These are phyloP conservation scores for Disparrhopalites patrizii DNA, from an alignment of 2,888 invertebrate species.

Conservation along the genomic window DNA sequence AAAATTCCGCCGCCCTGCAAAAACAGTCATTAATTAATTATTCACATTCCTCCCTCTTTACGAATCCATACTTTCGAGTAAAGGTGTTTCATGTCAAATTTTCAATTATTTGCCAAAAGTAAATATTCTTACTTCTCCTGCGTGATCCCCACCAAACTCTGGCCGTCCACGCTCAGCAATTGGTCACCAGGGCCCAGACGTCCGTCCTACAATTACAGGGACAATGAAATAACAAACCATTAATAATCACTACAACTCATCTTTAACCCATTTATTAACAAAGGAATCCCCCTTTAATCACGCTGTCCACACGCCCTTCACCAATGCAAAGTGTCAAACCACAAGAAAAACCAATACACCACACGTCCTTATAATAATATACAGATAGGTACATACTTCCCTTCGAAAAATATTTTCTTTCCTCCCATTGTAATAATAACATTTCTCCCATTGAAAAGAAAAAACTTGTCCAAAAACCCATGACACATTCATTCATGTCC, in stretches of 20 bases:
- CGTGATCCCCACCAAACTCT: constrained; percentile 76
- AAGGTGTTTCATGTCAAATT: no score
- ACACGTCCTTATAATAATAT: not conserved
- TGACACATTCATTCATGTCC: no score
- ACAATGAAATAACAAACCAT: constrained; percentile 44
- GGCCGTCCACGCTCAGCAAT: constrained; percentile 91
- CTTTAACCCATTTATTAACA: constrained; percentile 5
- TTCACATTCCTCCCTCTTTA: no score
- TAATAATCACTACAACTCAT: constrained; percentile 9
- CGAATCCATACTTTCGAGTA: no score
- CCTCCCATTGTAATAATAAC: no score
- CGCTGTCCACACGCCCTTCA: no score
- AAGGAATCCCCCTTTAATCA: constrained; percentile 18
- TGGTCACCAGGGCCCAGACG: constrained; percentile 96
- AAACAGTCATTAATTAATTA: not conserved
- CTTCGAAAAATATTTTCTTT: not conserved
- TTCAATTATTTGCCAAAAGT: no score
- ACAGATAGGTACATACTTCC: not conserved
- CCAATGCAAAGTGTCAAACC: no score
- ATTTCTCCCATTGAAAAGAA: no score
- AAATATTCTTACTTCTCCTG: constrained; percentile 60
- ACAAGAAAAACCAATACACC: not conserved
- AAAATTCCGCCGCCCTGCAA: constrained; percentile 84
- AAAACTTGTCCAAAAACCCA: no score
- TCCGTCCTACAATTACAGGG: no score